Percentiles rank a stretch among this genome's conserved stretches.
Evolutionary conservation across 2,797 vertebrate genomes (phyloP).

Genomic region (Tenualosa ilisha): DNA sequence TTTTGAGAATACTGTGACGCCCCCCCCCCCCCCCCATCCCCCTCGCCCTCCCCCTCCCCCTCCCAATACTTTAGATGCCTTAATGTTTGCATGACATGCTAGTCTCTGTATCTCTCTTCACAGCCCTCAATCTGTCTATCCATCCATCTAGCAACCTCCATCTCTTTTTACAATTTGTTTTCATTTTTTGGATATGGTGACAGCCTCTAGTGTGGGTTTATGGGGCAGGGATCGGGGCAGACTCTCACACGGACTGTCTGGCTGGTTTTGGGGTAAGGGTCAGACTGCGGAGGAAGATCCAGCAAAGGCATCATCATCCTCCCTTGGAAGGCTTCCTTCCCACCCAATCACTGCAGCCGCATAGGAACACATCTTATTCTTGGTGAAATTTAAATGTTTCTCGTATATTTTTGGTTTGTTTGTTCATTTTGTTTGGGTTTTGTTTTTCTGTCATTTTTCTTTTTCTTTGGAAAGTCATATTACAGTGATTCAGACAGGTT

Average conservation of each 20-base stretch:
- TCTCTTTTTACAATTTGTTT: conserved; percentile 69
- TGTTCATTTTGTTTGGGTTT: conserved; percentile 9
- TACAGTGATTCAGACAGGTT: conserved; percentile 69
- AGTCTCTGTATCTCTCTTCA: conserved; percentile 68
- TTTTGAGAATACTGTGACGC: conserved; percentile 98
- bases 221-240: conserved; percentile 64
- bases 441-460: conserved; percentile 13
- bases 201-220: conserved; percentile 86
- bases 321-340: conserved; percentile 64
- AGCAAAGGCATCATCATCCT: conserved; percentile 42
- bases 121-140: conserved; percentile 59
- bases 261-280: conserved; percentile 59
- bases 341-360: conserved; percentile 72
- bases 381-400: conserved; percentile 69
- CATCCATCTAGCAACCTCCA: conserved; percentile 46
- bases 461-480: conserved; percentile 65
- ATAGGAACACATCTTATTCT: conserved; percentile 70
- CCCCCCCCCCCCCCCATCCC: conserved; percentile 76
- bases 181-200: conserved; percentile 65
- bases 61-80: conserved; percentile 94
- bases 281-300: conserved; percentile 51
- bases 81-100: conserved; percentile 99
- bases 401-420: conserved; percentile 38
- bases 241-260: conserved; percentile 87
- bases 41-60: conserved; percentile 70